Base-by-base conservation (phyloP, 2,888 invertebrate genomes). In the Macaria liturata region DNA sequence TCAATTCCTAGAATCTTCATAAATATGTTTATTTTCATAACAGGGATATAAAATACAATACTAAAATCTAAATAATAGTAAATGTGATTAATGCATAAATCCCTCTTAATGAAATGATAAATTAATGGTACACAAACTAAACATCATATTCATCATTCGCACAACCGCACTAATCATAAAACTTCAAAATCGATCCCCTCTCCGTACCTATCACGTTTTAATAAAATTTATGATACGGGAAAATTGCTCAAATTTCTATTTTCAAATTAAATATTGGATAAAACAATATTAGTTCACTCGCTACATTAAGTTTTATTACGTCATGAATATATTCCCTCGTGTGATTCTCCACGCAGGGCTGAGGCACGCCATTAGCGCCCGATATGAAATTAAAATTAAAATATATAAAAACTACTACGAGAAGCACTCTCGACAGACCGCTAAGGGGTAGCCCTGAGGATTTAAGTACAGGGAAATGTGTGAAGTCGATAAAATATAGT, bases 341-440 rank as follows among this genome's bases (percentile, higher is more conserved):
- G 72, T 83, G 81, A 91, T 91, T 91, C 87, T 90, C 81, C 81
- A 88, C 88, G 91, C 91, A 88, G 89, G 89, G 91, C 88, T 88
- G 88, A 73, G 78, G 84, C 74, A 81, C 76, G 80, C 90, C 87
- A 91, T 91, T 91, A 91, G 83, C 88, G 82, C 89, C 81, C 85
- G 89, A 90, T 91, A 91, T 91, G 89, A 91, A 91, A 91, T 91
- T 90, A 89, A 91, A 91, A 91, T 91, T 91, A 90, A 91, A 91
- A 91, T 90, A 90, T 87, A 90, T 87, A 91, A 91, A 91, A 90
- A 91, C n/a, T n/a, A 84, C 81, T 83, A 75, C 82, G 76, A 77
- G 71, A 82, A 90, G 90, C 75, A 86, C 90, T 81, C 89, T 91
- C 84, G 70, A 87, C 86, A 85, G 84, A 91, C 91, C 91, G 82